phyloP scores from a whole-genome alignment of 2,113 vertebrate species.

The Pampusana beccarii region DNA sequence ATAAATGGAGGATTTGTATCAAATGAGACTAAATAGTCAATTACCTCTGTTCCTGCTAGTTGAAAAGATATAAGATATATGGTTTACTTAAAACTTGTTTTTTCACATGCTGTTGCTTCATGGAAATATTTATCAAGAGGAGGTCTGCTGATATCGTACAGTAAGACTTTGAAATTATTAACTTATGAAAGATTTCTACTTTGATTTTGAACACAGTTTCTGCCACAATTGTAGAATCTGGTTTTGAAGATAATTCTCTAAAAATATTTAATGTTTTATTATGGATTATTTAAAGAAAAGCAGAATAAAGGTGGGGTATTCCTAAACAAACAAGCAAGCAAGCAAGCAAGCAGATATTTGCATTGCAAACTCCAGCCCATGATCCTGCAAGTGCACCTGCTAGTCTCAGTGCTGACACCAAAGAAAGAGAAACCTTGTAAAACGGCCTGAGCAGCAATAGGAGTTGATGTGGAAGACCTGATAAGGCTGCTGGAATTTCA shows the following conservation, averaged over 20 bases:
- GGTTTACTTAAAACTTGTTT: neutral
- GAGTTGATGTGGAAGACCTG: neutral
- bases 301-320: neutral
- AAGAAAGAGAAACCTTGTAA: neutral
- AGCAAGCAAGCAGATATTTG: neutral
- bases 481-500: neutral
- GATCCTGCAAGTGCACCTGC: neutral
- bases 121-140: constrained; percentile 3
- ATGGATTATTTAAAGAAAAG: neutral
- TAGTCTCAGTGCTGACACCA: neutral
- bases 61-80: neutral
- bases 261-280: neutral
- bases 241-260: neutral
- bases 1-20: constrained; percentile 77
- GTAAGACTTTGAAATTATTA: neutral
- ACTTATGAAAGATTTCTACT: neutral
- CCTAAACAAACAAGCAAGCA: neutral
- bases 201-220: neutral
- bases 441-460: neutral
- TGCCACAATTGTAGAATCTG: neutral
- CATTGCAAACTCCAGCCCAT: neutral
- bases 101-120: neutral
- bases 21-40: constrained; percentile 55
- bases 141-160: neutral
- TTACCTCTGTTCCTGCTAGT: neutral